Evolutionary conservation across 2,888 invertebrate genomes (phyloP).

Genomic region (Caenorhabditis auriculariae): DNA sequence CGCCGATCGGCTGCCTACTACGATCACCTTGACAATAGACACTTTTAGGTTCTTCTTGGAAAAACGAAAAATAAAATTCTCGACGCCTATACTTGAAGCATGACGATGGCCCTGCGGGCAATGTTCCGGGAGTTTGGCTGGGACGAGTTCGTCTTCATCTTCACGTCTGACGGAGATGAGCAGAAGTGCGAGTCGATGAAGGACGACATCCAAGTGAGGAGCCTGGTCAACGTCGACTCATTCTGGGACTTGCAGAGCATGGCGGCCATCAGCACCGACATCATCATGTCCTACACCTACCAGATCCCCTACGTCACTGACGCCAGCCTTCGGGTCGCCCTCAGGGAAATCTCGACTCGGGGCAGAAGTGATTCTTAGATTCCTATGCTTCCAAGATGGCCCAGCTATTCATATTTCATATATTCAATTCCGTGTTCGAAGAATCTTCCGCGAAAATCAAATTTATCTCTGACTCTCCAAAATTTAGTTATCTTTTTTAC

Average conservation of each 20-base stretch:
- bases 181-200: slow-evolving; percentile 33
- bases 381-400: too few relatives aligned
- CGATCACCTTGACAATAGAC: slow-evolving; percentile 12
- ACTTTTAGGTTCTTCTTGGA: slow-evolving; percentile 5
- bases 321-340: slow-evolving; percentile 7
- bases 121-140: slow-evolving; percentile 41
- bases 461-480: too few relatives aligned
- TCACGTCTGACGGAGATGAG: slow-evolving; percentile 24
- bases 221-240: too few relatives aligned
- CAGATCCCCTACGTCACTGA: slow-evolving; percentile 4
- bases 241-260: slow-evolving; percentile 5
- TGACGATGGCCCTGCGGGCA: slow-evolving; percentile 19
- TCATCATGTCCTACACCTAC: slow-evolving; percentile 11
- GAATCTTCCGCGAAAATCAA: too few relatives aligned
- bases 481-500: too few relatives aligned
- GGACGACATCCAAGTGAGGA: slow-evolving; percentile 25
- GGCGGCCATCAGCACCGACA: slow-evolving; percentile 8
- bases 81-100: slow-evolving; percentile 11
- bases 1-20: slow-evolving; percentile 23
- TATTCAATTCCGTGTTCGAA: too few relatives aligned
- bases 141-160: slow-evolving; percentile 49
- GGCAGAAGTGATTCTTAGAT: slow-evolving; percentile 12
- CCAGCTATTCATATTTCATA: too few relatives aligned
- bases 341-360: slow-evolving; percentile 5
- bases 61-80: neutral